phyloP scores from a whole-genome alignment of 1,140 invertebrate species.

The Heliconius hewitsoni region DNA sequence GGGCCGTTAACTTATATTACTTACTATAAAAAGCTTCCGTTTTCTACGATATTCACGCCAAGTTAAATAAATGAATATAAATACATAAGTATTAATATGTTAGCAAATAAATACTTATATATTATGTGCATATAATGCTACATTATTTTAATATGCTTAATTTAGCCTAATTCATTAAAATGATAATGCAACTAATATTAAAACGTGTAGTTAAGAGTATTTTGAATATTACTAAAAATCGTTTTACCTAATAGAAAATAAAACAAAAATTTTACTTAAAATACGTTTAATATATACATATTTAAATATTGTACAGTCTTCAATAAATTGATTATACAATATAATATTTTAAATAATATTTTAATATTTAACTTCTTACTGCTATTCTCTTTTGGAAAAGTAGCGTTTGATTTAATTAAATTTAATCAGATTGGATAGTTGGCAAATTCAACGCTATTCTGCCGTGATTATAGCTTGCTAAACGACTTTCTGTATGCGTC shows the following conservation, averaged over 20 bases:
- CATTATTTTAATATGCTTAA: background rate
- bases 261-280: too few species aligned
- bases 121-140: background rate
- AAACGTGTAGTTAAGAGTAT: too few species aligned
- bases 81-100: background rate
- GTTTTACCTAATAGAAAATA: too few species aligned
- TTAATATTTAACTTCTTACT: background rate
- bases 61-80: constrained; percentile 38
- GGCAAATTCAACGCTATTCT: background rate
- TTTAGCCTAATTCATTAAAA: background rate
- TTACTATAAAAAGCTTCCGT: constrained; percentile 57
- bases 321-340: background rate
- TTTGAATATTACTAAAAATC: too few species aligned
- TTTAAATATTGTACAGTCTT: too few species aligned
- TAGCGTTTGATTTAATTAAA: background rate
- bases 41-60: constrained; percentile 49
- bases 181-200: too few species aligned
- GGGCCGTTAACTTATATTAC: constrained; percentile 62
- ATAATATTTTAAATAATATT: background rate
- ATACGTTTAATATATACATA: too few species aligned
- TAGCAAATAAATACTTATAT: background rate
- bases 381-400: background rate
- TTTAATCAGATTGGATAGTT: constrained; percentile 5
- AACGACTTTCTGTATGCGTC: constrained; percentile 48
- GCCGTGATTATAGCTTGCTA: constrained; percentile 50